Evolutionary conservation across 2,113 vertebrate species (phyloP).

Genomic region (Antechinus flavipes): DNA sequence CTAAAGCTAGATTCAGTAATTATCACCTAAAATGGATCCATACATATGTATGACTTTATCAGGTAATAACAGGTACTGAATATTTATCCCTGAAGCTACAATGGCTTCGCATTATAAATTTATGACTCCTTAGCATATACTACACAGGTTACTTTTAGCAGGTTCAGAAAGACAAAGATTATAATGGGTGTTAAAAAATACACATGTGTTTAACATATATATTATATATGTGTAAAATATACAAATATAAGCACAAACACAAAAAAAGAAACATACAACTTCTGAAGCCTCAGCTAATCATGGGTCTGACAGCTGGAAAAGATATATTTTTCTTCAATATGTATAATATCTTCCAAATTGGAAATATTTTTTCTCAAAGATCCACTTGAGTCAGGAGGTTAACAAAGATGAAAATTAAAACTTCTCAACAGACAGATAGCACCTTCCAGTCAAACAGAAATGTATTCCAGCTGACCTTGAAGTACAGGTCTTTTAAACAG

Average conservation of each 20-base stretch:
- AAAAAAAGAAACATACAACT: constrained; percentile 45
- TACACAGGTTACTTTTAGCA: constrained; percentile 56
- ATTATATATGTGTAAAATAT: too few species aligned
- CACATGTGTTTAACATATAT: too few species aligned
- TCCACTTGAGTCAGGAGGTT: constrained; percentile 59
- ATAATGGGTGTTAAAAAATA: constrained; percentile 57
- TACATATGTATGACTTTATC: constrained; percentile 87
- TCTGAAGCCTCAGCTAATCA: constrained; percentile 58
- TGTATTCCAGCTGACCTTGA: constrained; percentile 75
- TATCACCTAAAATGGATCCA: constrained; percentile 81
- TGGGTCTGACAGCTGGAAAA: background rate
- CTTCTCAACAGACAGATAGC: constrained; percentile 51
- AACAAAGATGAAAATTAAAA: constrained; percentile 79
- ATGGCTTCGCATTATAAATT: constrained; percentile 80
- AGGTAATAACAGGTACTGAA: constrained; percentile 84
- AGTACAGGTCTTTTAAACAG: constrained; percentile 68
- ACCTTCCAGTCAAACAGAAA: constrained; percentile 67
- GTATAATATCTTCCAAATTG: constrained; percentile 40
- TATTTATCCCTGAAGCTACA: constrained; percentile 84
- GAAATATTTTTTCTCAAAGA: constrained; percentile 47
- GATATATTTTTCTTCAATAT: background rate
- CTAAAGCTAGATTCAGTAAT: constrained; percentile 85
- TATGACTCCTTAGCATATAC: constrained; percentile 76
- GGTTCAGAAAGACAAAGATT: constrained; percentile 61
- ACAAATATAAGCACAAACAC: background rate